Evolutionary conservation across 2,888 invertebrate genomes (phyloP).

Genomic region (Nesidiocoris tenuis): DNA sequence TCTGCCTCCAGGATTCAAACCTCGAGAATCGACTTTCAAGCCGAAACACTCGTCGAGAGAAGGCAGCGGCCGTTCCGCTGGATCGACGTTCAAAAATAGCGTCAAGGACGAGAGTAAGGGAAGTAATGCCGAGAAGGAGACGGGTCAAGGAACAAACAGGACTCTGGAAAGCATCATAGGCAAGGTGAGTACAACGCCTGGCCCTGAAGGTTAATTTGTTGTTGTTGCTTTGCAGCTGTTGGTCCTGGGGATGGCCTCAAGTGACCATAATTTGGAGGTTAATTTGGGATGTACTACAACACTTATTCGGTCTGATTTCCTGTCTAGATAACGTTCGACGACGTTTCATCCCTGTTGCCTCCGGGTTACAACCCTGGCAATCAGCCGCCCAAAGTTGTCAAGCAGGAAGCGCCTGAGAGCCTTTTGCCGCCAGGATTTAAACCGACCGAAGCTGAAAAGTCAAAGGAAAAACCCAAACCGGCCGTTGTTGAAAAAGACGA

Average conservation of each 20-base stretch:
- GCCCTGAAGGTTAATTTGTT: not conserved
- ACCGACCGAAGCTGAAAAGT: conserved; percentile 15
- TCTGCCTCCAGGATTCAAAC: conserved; percentile 63
- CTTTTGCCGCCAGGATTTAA: conserved; percentile 64
- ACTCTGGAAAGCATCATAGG: conserved; percentile 31
- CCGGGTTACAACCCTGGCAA: conserved; percentile 58
- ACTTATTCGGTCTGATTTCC: too few species aligned
- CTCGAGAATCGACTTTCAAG: conserved; percentile 49
- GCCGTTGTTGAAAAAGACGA: conserved; percentile 13
- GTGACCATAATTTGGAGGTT: too few species aligned
- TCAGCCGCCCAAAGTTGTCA: conserved; percentile 45
- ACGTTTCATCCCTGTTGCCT: conserved; percentile 57
- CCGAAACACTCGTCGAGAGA: conserved; percentile 51
- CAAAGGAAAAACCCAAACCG: conserved; percentile 23
- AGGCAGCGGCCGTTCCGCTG: conserved; percentile 48
- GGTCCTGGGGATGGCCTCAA: too few species aligned
- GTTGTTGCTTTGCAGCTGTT: not conserved
- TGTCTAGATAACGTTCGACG: conserved; percentile 52
- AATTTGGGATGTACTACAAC: too few species aligned
- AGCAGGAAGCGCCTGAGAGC: conserved; percentile 51
- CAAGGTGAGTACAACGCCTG: conserved; percentile 6
- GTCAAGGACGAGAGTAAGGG: conserved; percentile 53
- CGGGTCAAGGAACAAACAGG: conserved; percentile 6
- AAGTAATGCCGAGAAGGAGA: not conserved
- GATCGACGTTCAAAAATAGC: conserved; percentile 54